These are phyloP conservation scores for Zalophus californianus DNA, from an alignment of 2,797 vertebrate species.

Conservation along the genomic window DNA sequence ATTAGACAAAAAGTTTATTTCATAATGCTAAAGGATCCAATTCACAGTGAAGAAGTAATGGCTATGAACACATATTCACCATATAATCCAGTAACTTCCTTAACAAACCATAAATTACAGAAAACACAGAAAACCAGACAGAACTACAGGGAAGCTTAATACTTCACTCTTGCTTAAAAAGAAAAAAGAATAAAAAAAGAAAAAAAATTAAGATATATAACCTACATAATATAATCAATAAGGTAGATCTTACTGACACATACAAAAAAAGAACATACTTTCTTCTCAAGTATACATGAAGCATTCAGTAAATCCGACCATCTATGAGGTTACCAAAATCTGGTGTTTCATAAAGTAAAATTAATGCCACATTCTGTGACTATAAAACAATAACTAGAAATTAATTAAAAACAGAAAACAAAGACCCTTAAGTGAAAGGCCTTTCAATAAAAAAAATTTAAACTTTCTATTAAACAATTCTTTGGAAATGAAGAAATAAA, in stretches of 20 bases:
- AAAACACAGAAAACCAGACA: neutral
- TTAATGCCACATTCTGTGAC: neutral
- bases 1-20: neutral
- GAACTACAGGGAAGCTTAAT: neutral
- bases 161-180: neutral
- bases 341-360: neutral
- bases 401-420: neutral
- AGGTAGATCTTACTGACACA: neutral
- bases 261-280: neutral
- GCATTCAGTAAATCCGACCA: neutral
- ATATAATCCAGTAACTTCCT: neutral
- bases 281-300: neutral
- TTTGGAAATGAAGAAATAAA: neutral
- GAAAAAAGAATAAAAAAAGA: neutral
- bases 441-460: neutral
- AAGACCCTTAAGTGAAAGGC: neutral
- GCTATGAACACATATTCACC: neutral
- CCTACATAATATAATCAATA: neutral
- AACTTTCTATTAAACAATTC: neutral
- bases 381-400: neutral
- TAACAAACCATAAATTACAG: neutral
- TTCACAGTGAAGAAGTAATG: neutral
- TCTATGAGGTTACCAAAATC: neutral
- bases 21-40: neutral
- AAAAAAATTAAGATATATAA: neutral